A percentile compares a stretch with the other conserved stretches of the same genome.
Conservation (phyloP, 2,888 invertebrate species). For the Hypercompe scribonia region DNA sequence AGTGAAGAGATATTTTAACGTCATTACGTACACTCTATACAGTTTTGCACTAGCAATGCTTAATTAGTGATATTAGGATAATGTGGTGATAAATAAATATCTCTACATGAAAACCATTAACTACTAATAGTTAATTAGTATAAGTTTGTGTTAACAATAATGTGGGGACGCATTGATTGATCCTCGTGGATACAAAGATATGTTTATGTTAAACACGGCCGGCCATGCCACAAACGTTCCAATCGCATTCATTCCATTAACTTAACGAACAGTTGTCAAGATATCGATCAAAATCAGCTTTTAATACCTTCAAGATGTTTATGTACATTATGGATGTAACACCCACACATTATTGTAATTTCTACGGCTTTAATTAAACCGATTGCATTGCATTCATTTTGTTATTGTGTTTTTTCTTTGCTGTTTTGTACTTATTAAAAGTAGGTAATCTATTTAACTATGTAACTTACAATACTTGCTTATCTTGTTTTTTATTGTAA, state of each 20-base stretch:
- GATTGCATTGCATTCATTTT: constrained; percentile 61
- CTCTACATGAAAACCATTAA: constrained; percentile 34
- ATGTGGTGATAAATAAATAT: constrained; percentile 20
- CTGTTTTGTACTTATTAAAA: constrained; percentile 3
- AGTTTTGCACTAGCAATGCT: constrained; percentile 9
- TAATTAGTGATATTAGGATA: constrained; percentile 1
- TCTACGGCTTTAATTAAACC: constrained; percentile 64
- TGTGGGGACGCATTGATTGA: constrained; percentile 59
- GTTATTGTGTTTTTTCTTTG: constrained; percentile 44
- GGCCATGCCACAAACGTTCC: constrained; percentile 70
- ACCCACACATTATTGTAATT: constrained; percentile 78
- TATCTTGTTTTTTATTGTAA: neutral
- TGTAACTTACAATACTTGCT: neutral
- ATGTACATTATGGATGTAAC: constrained; percentile 76
- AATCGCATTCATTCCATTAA: constrained; percentile 80
- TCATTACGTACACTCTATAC: constrained; percentile 16
- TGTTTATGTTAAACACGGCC: constrained; percentile 57
- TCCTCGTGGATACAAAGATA: constrained; percentile 48
- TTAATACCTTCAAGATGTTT: constrained; percentile 72
- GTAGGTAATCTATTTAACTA: neutral
- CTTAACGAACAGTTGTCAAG: constrained; percentile 85
- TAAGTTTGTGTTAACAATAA: constrained; percentile 61
- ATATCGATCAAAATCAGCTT: constrained; percentile 84
- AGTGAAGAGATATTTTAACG: constrained; percentile 6
- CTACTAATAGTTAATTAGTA: constrained; percentile 58